phyloP scores from a whole-genome alignment of 30 jellyfish, hydroid and myxozoan species.

The Hydractinia symbiolongicarpus region DNA sequence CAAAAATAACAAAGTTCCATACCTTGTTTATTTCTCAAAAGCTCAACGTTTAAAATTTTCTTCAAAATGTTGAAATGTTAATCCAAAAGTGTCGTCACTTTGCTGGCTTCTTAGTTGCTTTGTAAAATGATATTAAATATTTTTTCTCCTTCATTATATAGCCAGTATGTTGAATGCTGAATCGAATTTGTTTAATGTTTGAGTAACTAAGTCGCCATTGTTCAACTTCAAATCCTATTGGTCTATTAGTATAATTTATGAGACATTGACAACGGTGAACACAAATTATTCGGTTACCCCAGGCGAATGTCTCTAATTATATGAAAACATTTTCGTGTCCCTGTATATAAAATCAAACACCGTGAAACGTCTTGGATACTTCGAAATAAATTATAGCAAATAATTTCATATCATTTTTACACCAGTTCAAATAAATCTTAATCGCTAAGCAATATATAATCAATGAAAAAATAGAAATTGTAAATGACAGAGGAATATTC shows the following conservation, averaged over 20 bases:
- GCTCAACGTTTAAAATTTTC: conserved; percentile 2
- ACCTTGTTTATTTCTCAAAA: neutral
- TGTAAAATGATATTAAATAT: neutral
- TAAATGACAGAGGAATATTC: too few species aligned
- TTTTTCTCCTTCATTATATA: neutral
- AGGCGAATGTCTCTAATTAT: neutral
- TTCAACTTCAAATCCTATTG: neutral
- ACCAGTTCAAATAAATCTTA: too few species aligned
- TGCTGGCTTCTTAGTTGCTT: neutral
- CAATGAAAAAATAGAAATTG: too few species aligned
- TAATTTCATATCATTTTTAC: neutral
- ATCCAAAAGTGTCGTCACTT: neutral
- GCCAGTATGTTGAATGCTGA: conserved; percentile 1
- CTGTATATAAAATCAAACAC: neutral
- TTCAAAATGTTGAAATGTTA: neutral
- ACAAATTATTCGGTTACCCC: conserved; percentile 1
- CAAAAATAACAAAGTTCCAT: neutral
- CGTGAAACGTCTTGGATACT: neutral
- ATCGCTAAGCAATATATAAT: too few species aligned
- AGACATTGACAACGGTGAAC: neutral
- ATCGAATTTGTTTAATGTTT: conserved; percentile 3
- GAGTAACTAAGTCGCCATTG: conserved; percentile 3
- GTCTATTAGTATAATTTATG: neutral
- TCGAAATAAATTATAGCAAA: neutral
- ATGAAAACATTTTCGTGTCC: conserved; percentile 11